Evolutionary conservation across 2,888 invertebrate genomes (phyloP), one percentile per base, ranked within the genome.

Genomic region (Drosophila maculinotata): DNA sequence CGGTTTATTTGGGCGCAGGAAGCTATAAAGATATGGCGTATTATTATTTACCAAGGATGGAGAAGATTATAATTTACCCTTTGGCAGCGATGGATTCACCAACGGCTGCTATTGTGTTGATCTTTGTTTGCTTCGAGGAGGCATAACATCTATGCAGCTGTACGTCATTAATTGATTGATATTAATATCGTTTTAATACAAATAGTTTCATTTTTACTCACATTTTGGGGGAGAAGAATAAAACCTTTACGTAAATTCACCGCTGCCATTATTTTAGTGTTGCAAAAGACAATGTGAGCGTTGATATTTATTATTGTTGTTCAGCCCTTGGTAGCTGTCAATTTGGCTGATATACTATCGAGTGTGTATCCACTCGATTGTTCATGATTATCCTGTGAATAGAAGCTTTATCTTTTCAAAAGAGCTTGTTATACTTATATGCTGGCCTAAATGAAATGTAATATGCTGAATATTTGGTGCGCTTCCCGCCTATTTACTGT

Each of bases 1-100:
- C 2, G 95, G 92, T 83, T 95, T 95, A 63, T 93, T 93, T 0
- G 95, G 93, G 3, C 97, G 93, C 31, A 97, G 91, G 89, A 97
- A 97, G 51, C 97, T 97, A 88, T 26, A 92, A 91, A 8, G 9
- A 44, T n/a, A 26, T 0, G 20, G 0, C 14, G 35, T 10, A 51
- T 15, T 30, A 25, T 1, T 25, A 4, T 4, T 30, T 1, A n/a
- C n/a, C 8, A 15, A 7, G 26, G 10, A 9, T 5, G 7, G 1
- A 10, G 20, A 7, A n/a, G 14, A 0, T 3, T 6, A 41, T 31
- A 28, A 52, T 36, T 70, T 75, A 95, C 95, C 95, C 95, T 93
- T 94, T 94, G 26, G 94, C 92, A 71, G 94, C 94, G 82, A 95
- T 91, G 44, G 95, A 94, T 90, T 94, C 93, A 45, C 93, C 93